Percentiles rank a stretch among this genome's conserved stretches.
Evolutionary conservation across 1,140 invertebrate genomes (phyloP).

Genomic region (Trichoplusia ni): DNA sequence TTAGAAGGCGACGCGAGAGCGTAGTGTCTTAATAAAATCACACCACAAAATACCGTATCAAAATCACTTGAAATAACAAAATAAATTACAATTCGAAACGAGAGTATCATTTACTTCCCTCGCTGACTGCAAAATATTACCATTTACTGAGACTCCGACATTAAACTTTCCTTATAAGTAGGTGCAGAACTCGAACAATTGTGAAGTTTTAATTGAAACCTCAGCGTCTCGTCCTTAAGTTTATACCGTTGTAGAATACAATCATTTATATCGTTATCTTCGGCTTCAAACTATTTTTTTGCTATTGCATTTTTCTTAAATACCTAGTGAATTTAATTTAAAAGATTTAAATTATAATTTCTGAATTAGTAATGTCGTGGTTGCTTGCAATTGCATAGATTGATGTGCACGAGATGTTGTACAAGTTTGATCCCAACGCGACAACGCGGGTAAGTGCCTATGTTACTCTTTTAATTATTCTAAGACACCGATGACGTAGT

Average conservation of each 20-base stretch:
- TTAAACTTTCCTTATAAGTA: conserved; percentile 30
- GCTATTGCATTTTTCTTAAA: background rate
- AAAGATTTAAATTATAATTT: too few species aligned
- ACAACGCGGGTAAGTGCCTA: too few species aligned
- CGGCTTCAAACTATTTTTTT: background rate
- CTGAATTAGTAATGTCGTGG: too few species aligned
- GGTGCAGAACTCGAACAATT: conserved; percentile 28
- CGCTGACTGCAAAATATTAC: conserved; percentile 32
- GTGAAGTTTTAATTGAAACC: conserved; percentile 43
- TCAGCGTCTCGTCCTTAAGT: conserved; percentile 17
- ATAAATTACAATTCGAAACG: conserved; percentile 25
- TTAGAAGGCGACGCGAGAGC: too few species aligned
- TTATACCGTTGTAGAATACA: conserved; percentile 16
- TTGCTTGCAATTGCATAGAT: too few species aligned
- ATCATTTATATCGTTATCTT: conserved; percentile 8
- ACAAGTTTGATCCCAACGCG: too few species aligned
- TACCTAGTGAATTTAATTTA: too few species aligned
- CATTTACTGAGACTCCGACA: conserved; percentile 6
- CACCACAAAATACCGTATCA: background rate
- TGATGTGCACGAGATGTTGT: too few species aligned
- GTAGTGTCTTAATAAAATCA: too few species aligned
- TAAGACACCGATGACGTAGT: too few species aligned
- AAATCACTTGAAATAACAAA: conserved; percentile 4
- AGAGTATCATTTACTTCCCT: conserved; percentile 18
- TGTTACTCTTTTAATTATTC: too few species aligned